A percentile compares a stretch with the other conserved stretches of the same genome.
These are phyloP conservation scores for Gobio gobio DNA, from an alignment of 2,113 vertebrate species.

Conservation along the genomic window DNA sequence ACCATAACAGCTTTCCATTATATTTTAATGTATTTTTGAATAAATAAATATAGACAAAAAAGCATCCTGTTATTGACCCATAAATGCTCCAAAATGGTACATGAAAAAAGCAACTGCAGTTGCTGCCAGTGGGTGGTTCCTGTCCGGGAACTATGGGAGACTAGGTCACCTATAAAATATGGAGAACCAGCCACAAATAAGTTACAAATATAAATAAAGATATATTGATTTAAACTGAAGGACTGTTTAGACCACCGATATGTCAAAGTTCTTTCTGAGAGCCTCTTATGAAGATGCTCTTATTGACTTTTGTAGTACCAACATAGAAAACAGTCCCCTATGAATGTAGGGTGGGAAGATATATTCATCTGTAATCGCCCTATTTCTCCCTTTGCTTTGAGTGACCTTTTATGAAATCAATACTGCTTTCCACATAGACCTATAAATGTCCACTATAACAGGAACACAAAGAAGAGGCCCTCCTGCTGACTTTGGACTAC, in stretches of 20 bases:
- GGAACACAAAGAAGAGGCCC: slow-evolving; percentile 33
- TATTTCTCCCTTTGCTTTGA: slow-evolving; percentile 60
- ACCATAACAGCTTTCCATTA: neutral
- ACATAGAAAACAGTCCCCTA: neutral
- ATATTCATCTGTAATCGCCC: slow-evolving; percentile 66
- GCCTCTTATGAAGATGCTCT: slow-evolving; percentile 50
- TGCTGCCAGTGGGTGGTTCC: neutral
- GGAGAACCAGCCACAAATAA: slow-evolving; percentile 2
- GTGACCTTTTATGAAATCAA: slow-evolving; percentile 74
- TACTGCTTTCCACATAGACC: slow-evolving; percentile 59
- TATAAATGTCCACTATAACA: slow-evolving; percentile 63
- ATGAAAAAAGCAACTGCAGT: neutral
- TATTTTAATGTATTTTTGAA: neutral
- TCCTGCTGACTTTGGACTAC: slow-evolving; percentile 43
- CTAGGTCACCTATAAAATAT: neutral
- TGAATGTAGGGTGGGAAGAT: slow-evolving; percentile 52
- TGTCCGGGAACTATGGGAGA: neutral
- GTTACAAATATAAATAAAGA: neutral
- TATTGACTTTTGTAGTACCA: slow-evolving; percentile 31
- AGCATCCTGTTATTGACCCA: neutral
- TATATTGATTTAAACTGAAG: slow-evolving; percentile 19
- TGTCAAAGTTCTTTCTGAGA: slow-evolving; percentile 1
- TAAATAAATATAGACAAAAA: neutral
- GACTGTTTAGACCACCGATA: slow-evolving; percentile 13
- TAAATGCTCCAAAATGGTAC: neutral